Base-by-base conservation (phyloP, 2,113 vertebrate species). In the Oncorhynchus gorbuscha region DNA sequence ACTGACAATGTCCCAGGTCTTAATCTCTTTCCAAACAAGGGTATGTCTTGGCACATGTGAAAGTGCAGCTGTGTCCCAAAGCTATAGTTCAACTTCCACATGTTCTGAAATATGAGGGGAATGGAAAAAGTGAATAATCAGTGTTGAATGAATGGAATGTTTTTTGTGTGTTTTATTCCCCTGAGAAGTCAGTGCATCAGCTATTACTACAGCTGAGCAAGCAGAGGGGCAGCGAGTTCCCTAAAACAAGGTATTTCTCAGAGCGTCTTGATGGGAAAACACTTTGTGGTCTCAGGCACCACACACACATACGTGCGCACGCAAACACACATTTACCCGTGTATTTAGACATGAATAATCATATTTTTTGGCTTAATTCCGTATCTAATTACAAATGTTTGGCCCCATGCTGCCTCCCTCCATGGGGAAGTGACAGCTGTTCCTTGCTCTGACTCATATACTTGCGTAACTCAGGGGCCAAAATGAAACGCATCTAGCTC, bases 231-330 rank as follows among this genome's bases (percentile, higher is more conserved):
- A 73, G 32, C 59, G 67, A 74, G 59, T 55, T 51, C 9, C 3
- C 51, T 74, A 35, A 73, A 76, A 77, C 77, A 32, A 62, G 20
- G 20, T 8, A 62, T n/a, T 62, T 45, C 39, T 45, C 39, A 45
- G 9, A 9, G 9, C 6, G 39, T 45, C 39, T 45, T 45, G 39
- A 45, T 45, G 39, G 39, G 9, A 45, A 45, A 45, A 45, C 39
- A 9, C 39, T 45, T 45, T 3, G 2, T 9, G 39, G 39, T 12
- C 39, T 45, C 3, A 9, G 9, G 39, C 39, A 45, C 9, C 39
- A 45, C 9, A 45, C 9, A 8, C 39, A 39, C 39, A 8, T 39
- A 9, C 39, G 39, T 39, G 39, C 49, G 11, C 49, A 16, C 14
- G 12, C 49, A 51, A 14, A 51, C 49, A 14, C 12, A 51, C 51